Evolutionary conservation across 1,140 invertebrate genomes (phyloP), one percentile per base, ranked within the genome.

Genomic region (Sitodiplosis mosellana): DNA sequence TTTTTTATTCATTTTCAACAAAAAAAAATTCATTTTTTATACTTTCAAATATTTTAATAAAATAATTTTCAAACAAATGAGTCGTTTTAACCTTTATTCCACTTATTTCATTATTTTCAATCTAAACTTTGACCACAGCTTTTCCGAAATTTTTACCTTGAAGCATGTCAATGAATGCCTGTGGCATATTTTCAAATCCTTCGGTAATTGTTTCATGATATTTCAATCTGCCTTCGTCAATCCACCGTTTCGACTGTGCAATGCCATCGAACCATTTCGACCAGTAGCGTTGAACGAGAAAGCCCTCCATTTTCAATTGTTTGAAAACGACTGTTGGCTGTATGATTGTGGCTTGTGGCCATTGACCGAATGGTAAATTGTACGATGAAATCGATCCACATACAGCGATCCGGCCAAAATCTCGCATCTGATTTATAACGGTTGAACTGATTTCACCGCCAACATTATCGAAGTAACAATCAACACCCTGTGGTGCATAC

Each of bases 401-500:
- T 0, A 78, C 66, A 2, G 76, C 57, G 17, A 79, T 64, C 46
- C 76, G 59, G 6, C 77, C 77, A 46, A 54, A 67, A 0, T 45
- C 21, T 34, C 69, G 75, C 78, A 81, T 80, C 41, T 77, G 69
- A 12, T 65, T 60, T 4, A 78, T 64, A 11, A 80, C 69, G 1
- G 53, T 57, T 44, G 63, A 69, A 42, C 76, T 77, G 33, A 79
- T 66, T 49, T 76, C 70, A 5, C 78, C 78, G 11, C 78, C 78
- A 34, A 81, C 76, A 60, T 78, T 78, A 52, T 78, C 76, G 59
- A 78, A 78, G 50, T 80, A 82, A 53, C 75, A 76, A 51, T 83
- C 77, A 0, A 82, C 57, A 15, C 76, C 80, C 3, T 77, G 58
- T 0, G 78, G 76, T 14, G 77, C 78, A 18, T 64, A 66, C 55